Percentiles rank a stretch among this genome's conserved stretches.
Conservation (phyloP, 2,797 vertebrate species). For the Danionella dracula region DNA sequence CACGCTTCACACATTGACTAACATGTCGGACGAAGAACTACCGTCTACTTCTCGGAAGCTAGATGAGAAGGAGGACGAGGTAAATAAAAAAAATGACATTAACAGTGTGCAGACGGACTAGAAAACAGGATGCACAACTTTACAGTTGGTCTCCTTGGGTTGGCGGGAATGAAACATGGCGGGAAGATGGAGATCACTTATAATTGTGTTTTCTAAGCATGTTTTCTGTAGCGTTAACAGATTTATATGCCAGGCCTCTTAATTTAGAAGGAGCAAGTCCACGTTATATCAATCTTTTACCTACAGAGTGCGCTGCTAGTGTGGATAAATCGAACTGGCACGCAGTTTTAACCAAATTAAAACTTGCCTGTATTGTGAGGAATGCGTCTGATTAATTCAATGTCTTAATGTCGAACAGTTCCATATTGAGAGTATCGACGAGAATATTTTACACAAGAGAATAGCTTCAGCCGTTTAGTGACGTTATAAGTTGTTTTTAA, state of each 20-base stretch:
- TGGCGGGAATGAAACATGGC: conserved; percentile 42
- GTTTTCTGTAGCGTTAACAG: not conserved
- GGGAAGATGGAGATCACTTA: conserved; percentile 41
- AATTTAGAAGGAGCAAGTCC: not conserved
- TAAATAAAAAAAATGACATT: conserved; percentile 38
- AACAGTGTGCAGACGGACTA: conserved; percentile 19
- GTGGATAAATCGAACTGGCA: too few species aligned
- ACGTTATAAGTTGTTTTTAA: too few species aligned
- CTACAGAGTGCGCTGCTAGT: too few species aligned
- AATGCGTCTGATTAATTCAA: too few species aligned
- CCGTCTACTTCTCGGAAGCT: conserved; percentile 52
- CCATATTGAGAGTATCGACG: too few species aligned
- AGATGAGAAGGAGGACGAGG: conserved; percentile 42
- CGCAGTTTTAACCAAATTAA: too few species aligned
- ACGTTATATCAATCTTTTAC: too few species aligned
- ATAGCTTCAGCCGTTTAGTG: too few species aligned
- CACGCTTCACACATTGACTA: conserved; percentile 3
- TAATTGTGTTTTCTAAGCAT: not conserved
- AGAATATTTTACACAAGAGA: too few species aligned
- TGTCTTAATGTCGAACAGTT: too few species aligned
- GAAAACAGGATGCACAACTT: conserved; percentile 46
- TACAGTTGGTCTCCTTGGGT: conserved; percentile 43
- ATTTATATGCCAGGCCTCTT: not conserved
- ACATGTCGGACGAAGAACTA: conserved; percentile 56
- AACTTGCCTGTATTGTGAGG: too few species aligned